Base-by-base conservation (phyloP, 1,140 invertebrate genomes). In the Drosophila chauvacae region DNA sequence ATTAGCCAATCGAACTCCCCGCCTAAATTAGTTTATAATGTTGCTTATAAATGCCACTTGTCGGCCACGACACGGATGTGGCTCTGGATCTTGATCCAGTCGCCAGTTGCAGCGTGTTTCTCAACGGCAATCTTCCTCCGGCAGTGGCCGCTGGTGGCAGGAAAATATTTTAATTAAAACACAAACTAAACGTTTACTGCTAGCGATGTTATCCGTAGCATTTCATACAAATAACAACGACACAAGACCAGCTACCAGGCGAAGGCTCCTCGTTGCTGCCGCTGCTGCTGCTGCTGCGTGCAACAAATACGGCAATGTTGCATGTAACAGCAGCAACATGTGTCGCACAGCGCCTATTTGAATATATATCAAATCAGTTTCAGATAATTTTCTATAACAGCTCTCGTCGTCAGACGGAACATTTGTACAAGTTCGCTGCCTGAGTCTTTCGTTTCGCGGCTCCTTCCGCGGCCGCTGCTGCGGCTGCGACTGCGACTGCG, bases 351-450 rank as follows among this genome's bases (percentile, higher is more conserved):
- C 85, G 85, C 85, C 86, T 79, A 90, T 90, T 90, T 90, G 86
- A 90, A 90, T 90, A 90, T 90, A 90, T 90, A 90, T 90, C 85
- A 90, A 90, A 90, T 90, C 85, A 86, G 80, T 90, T 90, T 79
- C 68, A 90, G 85, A 90, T 90, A 90, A 90, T 90, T 90, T 90
- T 90, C 86, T 85, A 85, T 90, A 88, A 88, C 85, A 88, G 85
- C 81, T 81, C 55, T 81, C 62, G 62, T 69, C 47, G 50, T 69
- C 47, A 47, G 71, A 65, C 63, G 48, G 61, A 64, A 80, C 83
- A 86, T 82, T 86, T 82, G 56, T 73, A 73, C 85, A 77, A 85
- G 83, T 87, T 91, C 65, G 83, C 84, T 91, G 81, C 79, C 75
- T 74, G 66, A 88, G 88, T 91, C 88, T 91, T 91, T 91, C 74